A percentile compares a stretch with the other conserved stretches of the same genome.
Conservation (phyloP, 1,140 invertebrate genomes). For the Drosophila lacteicornis region DNA sequence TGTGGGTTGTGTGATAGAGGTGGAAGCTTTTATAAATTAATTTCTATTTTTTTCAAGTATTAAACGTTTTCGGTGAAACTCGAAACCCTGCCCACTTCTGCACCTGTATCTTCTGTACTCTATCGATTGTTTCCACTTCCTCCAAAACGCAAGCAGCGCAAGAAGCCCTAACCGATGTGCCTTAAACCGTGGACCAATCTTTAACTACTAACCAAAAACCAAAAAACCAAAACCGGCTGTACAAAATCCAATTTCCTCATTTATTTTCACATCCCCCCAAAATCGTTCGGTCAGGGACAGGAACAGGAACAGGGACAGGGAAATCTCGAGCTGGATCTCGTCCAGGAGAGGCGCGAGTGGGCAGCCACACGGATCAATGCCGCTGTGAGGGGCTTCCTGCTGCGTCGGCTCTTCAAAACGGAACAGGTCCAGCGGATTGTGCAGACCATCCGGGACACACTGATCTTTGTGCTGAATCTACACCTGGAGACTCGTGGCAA, state of each 20-base stretch:
- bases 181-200: constrained; percentile 37
- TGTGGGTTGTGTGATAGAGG: too few relatives aligned
- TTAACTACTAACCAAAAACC: constrained; percentile 3
- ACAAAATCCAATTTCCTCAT: background rate
- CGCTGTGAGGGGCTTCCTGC: constrained; percentile 91
- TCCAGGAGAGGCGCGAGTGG: constrained; percentile 17
- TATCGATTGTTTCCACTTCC: constrained; percentile 15
- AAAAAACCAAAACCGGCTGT: background rate
- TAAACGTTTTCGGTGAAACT: background rate
- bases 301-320: background rate
- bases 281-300: constrained; percentile 2
- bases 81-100: background rate
- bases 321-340: background rate
- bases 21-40: too few relatives aligned
- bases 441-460: constrained; percentile 92
- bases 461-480: constrained; percentile 90
- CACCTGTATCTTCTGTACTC: constrained; percentile 4
- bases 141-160: constrained; percentile 55
- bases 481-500: constrained; percentile 87
- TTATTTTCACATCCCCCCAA: background rate
- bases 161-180: constrained; percentile 65
- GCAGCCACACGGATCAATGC: constrained; percentile 91
- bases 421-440: constrained; percentile 92
- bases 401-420: constrained; percentile 91
- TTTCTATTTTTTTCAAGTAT: background rate